A percentile compares a stretch with the other conserved stretches of the same genome.
Conservation (phyloP, 1,140 invertebrate genomes). For the Scaptomyza pallida region DNA sequence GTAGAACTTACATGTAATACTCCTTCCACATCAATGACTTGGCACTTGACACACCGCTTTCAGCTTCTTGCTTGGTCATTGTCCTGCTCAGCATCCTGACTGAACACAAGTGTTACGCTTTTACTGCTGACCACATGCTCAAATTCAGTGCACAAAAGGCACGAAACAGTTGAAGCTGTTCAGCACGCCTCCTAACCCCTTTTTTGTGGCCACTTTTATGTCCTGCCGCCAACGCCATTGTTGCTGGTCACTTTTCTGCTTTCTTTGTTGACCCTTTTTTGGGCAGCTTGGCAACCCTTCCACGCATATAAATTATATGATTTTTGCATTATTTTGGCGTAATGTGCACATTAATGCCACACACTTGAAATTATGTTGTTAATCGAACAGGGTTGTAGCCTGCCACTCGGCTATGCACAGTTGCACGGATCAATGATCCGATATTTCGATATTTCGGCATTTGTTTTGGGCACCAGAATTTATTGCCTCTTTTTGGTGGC, state of each 20-base stretch:
- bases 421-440: neutral
- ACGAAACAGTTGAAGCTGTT: constrained; percentile 16
- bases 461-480: constrained; percentile 56
- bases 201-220: constrained; percentile 73
- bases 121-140: constrained; percentile 70
- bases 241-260: constrained; percentile 65
- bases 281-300: constrained; percentile 37
- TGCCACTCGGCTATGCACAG: constrained; percentile 7
- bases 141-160: constrained; percentile 55
- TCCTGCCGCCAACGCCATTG: constrained; percentile 39
- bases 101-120: constrained; percentile 50
- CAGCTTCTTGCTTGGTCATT: constrained; percentile 17
- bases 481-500: constrained; percentile 65
- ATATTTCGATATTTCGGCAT: constrained; percentile 38
- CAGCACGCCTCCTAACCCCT: constrained; percentile 69
- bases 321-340: constrained; percentile 80
- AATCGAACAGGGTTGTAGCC: constrained; percentile 51
- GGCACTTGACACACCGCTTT: constrained; percentile 2
- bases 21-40: neutral
- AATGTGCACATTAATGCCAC: constrained; percentile 80
- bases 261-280: constrained; percentile 52
- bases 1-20: neutral
- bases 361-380: constrained; percentile 77
- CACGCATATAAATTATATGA: constrained; percentile 72
- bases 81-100: constrained; percentile 9